Base-by-base conservation (phyloP, 2,797 vertebrate species). In the Dendrocincla tyrannina region DNA sequence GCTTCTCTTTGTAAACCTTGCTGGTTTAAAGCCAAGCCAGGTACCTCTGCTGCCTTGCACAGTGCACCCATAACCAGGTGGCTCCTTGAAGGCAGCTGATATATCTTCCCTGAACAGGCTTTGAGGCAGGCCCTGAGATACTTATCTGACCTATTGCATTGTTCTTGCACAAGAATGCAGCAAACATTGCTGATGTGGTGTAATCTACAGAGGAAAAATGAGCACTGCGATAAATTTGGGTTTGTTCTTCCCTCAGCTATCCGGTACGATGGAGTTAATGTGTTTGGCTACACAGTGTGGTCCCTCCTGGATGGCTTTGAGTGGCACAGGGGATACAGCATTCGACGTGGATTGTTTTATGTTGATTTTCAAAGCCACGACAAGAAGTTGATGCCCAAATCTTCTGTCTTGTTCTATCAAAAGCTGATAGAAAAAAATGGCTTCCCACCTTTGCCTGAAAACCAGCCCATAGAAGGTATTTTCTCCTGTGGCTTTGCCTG, bases 201-300 rank as follows among this genome's bases (percentile, higher is more conserved):
- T 49, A 56, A 77, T 67, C 50, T 42, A 7, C 27, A 10, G 30
- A 52, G 89, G 50, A 19, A 33, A 19, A 90, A 89, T 7, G 35
- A 82, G 53, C 53, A 4, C 52, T 1, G 3, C 0, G 9, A 17
- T 94, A 83, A 91, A 11, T 27, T 39, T 74, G 52, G 58, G 35
- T 95, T 93, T 96, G 86, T 91, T 91, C 79, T 72, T 97, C 91
- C 95, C 93, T 85, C 95, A 99, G 99, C 99, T 13, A 98, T 99
- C 86, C 95, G 97, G 79, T 98, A 98, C 2, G 99, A 99, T 0
- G 96, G 97, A 41, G 98, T 99, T 64, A 96, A 98, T 3, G 98
- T 99, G 88, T 98, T 99, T 12, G 99, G 99, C 80, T 99, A 99
- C 98, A 99, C 99, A 0, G 99, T 98, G 28, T 99, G 99, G 99